Conservation (phyloP, 2,797 vertebrate species). For the Malacoraja senta region DNA sequence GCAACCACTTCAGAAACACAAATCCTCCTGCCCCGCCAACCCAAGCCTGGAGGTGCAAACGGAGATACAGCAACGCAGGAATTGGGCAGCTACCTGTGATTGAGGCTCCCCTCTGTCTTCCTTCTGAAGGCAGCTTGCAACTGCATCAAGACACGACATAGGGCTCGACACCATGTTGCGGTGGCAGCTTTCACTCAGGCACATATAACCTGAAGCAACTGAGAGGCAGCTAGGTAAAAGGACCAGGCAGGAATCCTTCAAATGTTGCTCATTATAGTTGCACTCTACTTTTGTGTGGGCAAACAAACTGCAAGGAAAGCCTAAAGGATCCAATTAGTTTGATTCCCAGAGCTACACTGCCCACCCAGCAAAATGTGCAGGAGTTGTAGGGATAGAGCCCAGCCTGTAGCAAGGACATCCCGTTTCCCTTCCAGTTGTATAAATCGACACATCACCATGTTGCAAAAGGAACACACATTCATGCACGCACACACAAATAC, state of each 20-base stretch:
- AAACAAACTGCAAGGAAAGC: background rate
- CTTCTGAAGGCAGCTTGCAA: background rate
- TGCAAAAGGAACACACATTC: background rate
- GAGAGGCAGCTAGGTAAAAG: background rate
- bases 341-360: background rate
- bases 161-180: background rate
- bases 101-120: background rate
- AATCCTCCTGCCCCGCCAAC: background rate
- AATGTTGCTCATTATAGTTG: background rate
- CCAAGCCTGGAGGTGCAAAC: background rate
- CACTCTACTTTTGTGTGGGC: background rate
- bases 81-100: background rate
- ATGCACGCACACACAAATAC: background rate
- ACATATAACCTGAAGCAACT: background rate
- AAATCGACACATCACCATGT: background rate
- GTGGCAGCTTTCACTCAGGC: constrained; percentile 8
- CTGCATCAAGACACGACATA: background rate
- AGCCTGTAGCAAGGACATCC: background rate
- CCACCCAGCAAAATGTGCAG: background rate
- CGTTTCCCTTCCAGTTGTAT: background rate
- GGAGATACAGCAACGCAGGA: background rate
- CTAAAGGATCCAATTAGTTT: background rate
- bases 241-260: background rate
- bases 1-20: background rate
- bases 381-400: background rate